phyloP scores from a whole-genome alignment of 2,888 invertebrate species.

The Euclidia mi region DNA sequence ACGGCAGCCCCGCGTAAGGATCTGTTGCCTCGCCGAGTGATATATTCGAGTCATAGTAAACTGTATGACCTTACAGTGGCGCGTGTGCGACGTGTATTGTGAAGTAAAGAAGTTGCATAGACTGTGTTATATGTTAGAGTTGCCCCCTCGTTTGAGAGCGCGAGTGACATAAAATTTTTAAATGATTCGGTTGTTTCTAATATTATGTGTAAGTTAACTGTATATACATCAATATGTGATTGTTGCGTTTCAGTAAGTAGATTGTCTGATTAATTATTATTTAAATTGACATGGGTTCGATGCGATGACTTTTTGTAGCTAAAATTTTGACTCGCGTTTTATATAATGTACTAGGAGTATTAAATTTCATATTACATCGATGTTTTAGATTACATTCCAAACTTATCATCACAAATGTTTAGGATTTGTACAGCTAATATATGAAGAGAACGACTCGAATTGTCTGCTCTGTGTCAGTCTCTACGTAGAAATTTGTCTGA shows the following conservation, averaged over 20 bases:
- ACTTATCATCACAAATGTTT: conserved; percentile 48
- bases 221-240: conserved; percentile 54
- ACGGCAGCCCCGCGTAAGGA: not conserved
- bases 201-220: conserved; percentile 49
- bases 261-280: conserved; percentile 38
- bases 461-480: conserved; percentile 25
- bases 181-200: conserved; percentile 42
- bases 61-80: conserved; percentile 8
- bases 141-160: conserved; percentile 36
- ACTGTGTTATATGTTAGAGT: conserved; percentile 40
- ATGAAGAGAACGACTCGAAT: conserved; percentile 18
- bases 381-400: conserved; percentile 53
- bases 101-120: conserved; percentile 38
- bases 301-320: conserved; percentile 31
- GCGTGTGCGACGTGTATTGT: conserved; percentile 24
- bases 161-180: conserved; percentile 30
- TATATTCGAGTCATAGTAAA: conserved; percentile 3
- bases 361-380: conserved; percentile 35
- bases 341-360: conserved; percentile 14
- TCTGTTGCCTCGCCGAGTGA: conserved; percentile 13
- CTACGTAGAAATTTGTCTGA: conserved; percentile 4
- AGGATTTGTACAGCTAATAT: conserved; percentile 26
- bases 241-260: conserved; percentile 46
- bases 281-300: conserved; percentile 40
- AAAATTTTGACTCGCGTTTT: conserved; percentile 22